Evolutionary conservation across 2,797 vertebrate genomes (phyloP).

Genomic region (Mormyrus proboscirostris): DNA sequence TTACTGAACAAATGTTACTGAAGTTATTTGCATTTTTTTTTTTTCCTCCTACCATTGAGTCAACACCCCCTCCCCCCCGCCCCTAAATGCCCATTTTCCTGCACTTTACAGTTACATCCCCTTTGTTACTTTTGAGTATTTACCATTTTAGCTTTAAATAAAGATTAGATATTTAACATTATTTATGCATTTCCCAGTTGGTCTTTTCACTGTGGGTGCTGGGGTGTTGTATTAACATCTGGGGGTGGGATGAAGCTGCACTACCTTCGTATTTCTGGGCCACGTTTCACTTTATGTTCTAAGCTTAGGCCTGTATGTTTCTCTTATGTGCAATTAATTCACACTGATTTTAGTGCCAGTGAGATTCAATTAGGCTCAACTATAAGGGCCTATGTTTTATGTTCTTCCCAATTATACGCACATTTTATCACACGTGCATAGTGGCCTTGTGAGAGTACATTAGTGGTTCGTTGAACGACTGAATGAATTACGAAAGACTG

Average conservation of each 20-base stretch:
- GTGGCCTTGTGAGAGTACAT: background rate
- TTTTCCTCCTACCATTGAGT: constrained; percentile 36
- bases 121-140: constrained; percentile 43
- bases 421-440: background rate
- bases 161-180: constrained; percentile 62
- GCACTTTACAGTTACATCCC: constrained; percentile 54
- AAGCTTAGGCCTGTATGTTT: background rate
- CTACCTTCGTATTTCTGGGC: background rate
- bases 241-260: constrained; percentile 16
- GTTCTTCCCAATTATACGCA: background rate
- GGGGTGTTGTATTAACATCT: constrained; percentile 53
- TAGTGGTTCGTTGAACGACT: background rate
- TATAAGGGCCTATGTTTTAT: background rate
- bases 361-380: background rate
- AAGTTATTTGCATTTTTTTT: constrained; percentile 50
- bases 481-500: background rate
- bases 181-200: constrained; percentile 45
- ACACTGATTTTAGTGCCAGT: background rate
- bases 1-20: constrained; percentile 66
- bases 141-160: constrained; percentile 59
- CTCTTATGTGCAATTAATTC: background rate
- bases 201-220: constrained; percentile 48
- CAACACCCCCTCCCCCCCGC: constrained; percentile 52
- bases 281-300: background rate
- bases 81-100: constrained; percentile 53